These are phyloP conservation scores for Apotomis turbidana DNA, from an alignment of 2,888 invertebrate species.

Conservation along the genomic window DNA sequence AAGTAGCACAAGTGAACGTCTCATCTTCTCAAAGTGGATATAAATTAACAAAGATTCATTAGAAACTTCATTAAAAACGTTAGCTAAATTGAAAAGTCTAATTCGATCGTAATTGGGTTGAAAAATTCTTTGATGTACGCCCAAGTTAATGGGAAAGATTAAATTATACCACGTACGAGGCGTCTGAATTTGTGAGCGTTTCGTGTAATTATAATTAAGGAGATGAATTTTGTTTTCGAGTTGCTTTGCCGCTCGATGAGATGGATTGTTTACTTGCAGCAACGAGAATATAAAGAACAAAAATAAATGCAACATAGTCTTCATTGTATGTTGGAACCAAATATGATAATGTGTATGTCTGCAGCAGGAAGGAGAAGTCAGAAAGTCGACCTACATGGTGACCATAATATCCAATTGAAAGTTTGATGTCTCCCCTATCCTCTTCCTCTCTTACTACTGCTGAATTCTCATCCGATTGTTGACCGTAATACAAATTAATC, in stretches of 20 bases:
- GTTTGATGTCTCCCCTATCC: too few relatives aligned
- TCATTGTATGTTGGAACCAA: too few relatives aligned
- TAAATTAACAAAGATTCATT: slow-evolving; percentile 7
- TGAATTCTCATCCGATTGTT: too few relatives aligned
- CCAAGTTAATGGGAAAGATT: slow-evolving; percentile 17
- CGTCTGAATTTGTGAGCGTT: slow-evolving; percentile 11
- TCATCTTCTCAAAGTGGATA: background rate
- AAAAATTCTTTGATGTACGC: slow-evolving; percentile 30
- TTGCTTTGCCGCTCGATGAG: background rate
- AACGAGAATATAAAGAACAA: too few relatives aligned
- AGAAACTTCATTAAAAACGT: background rate
- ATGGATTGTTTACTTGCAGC: background rate
- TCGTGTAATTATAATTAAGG: slow-evolving; percentile 15
- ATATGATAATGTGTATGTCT: too few relatives aligned
- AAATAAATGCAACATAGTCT: too few relatives aligned
- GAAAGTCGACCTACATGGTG: too few relatives aligned
- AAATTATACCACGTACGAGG: slow-evolving; percentile 22
- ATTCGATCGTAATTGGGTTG: slow-evolving; percentile 31
- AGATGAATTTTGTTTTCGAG: background rate
- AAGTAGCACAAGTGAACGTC: background rate
- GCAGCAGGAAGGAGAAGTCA: too few relatives aligned
- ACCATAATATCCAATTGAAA: too few relatives aligned
- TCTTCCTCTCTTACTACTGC: too few relatives aligned
- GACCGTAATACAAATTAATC: too few relatives aligned
- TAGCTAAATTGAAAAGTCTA: slow-evolving; percentile 18